phyloP scores from a whole-genome alignment of 2,888 invertebrate species.

The Brachypterus glaber region DNA sequence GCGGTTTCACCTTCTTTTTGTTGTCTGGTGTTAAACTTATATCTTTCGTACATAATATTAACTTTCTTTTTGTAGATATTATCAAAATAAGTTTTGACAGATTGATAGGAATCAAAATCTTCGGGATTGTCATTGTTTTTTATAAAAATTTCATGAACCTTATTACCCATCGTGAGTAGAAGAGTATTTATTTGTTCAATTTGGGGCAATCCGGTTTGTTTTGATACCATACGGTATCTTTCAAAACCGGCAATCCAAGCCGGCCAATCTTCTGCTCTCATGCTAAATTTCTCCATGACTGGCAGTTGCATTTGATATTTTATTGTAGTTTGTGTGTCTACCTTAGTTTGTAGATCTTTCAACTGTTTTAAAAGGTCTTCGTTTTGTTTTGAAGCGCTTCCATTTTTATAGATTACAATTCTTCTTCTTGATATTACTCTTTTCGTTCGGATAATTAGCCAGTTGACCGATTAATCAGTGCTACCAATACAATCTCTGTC shows the following conservation, averaged over 20 bases:
- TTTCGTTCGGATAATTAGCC: no score
- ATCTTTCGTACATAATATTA: slow-evolving; percentile 1
- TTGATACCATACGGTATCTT: not conserved
- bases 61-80: not conserved
- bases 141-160: not conserved
- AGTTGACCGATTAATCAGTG: no score
- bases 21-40: slow-evolving; percentile 1
- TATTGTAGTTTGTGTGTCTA: no score
- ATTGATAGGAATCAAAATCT: slow-evolving; percentile 2
- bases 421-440: no score
- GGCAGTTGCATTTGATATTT: no score
- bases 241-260: not conserved
- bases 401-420: no score
- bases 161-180: not conserved
- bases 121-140: not conserved
- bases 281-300: not conserved
- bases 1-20: slow-evolving; percentile 5
- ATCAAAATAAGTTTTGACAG: not conserved
- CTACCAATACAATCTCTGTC: no score
- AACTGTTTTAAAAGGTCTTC: no score
- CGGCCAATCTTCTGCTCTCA: not conserved
- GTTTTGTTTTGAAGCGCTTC: no score
- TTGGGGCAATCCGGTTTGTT: not conserved
- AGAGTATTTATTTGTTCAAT: slow-evolving; percentile 1
- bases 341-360: no score